phyloP scores from a whole-genome alignment of 1,140 invertebrate genomes.

The Ylistrum balloti region DNA sequence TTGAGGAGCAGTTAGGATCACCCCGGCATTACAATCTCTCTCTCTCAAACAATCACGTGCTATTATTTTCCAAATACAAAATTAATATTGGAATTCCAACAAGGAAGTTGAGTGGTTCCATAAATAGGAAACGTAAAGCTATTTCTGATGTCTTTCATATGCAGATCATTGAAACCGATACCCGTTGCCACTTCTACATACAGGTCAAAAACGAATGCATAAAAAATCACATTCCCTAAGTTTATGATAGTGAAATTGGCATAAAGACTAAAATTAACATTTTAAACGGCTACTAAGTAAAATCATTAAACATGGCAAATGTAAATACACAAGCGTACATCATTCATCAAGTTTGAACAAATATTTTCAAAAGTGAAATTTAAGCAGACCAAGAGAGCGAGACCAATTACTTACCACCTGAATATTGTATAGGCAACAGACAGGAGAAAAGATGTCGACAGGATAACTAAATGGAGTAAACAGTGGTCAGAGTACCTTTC shows the following conservation, averaged over 20 bases:
- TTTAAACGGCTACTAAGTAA: too few species aligned
- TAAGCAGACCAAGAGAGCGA: not conserved
- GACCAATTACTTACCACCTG: not conserved
- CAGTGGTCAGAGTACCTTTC: not conserved
- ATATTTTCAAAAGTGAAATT: too few species aligned
- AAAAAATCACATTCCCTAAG: too few species aligned
- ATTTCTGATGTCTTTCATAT: not conserved
- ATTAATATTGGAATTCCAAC: too few species aligned
- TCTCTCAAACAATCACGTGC: too few species aligned
- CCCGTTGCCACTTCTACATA: not conserved
- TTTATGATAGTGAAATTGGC: too few species aligned
- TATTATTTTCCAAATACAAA: too few species aligned
- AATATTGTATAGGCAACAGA: not conserved
- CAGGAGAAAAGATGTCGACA: not conserved
- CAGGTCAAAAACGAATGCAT: not conserved
- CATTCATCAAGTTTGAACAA: not conserved
- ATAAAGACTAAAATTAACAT: too few species aligned
- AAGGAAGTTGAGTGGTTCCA: not conserved
- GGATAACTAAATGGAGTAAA: not conserved
- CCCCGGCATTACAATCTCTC: not conserved
- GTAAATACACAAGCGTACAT: not conserved
- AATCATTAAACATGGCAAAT: not conserved
- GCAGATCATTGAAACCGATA: not conserved
- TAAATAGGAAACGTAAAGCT: not conserved
- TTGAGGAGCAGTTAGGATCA: too few species aligned